Conservation (phyloP, 2,113 vertebrate genomes). For the Megaceryle maxima region DNA sequence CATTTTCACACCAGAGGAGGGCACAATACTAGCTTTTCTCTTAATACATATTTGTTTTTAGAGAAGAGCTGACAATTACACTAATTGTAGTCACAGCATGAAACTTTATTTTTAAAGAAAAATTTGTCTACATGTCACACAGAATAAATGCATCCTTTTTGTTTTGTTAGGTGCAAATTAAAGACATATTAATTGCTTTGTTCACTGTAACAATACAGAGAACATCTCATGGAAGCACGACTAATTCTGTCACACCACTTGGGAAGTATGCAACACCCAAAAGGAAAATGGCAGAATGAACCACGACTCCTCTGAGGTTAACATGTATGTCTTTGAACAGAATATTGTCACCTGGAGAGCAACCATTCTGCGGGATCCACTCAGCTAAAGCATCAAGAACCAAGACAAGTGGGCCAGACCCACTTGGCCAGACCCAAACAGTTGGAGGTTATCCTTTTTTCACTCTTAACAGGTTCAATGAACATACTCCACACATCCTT, state of each 20-base stretch:
- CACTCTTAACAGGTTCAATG: background rate
- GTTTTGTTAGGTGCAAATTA: conserved; percentile 82
- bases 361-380: background rate
- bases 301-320: background rate
- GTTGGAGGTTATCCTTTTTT: background rate
- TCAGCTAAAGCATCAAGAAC: background rate
- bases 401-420: background rate
- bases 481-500: background rate
- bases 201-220: conserved; percentile 69
- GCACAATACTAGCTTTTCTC: conserved; percentile 82
- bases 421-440: too few relatives aligned
- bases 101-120: conserved; percentile 86
- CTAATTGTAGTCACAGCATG: conserved; percentile 91
- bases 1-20: conserved; percentile 90
- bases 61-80: conserved; percentile 91
- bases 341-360: background rate
- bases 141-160: conserved; percentile 75
- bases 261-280: background rate
- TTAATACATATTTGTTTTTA: conserved; percentile 97
- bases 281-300: background rate
- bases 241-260: conserved; percentile 26
- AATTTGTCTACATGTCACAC: conserved; percentile 77
- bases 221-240: conserved; percentile 24
- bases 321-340: background rate
- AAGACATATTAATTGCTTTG: conserved; percentile 81